Evolutionary conservation across 2,113 vertebrate genomes (phyloP).

Genomic region (Silurus meridionalis): DNA sequence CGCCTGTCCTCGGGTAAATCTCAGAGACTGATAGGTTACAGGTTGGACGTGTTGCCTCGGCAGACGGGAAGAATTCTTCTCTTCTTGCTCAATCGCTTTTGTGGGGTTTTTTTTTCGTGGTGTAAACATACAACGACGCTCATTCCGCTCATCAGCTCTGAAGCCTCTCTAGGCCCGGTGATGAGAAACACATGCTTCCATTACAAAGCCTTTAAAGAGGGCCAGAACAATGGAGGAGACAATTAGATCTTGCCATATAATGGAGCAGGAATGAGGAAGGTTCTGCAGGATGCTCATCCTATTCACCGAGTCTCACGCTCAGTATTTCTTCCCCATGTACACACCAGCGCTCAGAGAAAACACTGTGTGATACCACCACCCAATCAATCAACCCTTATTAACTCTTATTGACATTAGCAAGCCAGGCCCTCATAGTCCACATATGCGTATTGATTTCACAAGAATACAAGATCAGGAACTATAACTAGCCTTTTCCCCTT

Average conservation of each 20-base stretch:
- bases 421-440: slow-evolving; percentile 36
- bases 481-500: background rate
- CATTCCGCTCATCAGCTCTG: slow-evolving; percentile 50
- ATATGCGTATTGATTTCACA: slow-evolving; percentile 46
- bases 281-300: slow-evolving; percentile 22
- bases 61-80: slow-evolving; percentile 32
- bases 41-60: slow-evolving; percentile 32
- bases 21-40: background rate
- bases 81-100: slow-evolving; percentile 48
- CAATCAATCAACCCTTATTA: slow-evolving; percentile 76
- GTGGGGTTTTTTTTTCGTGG: slow-evolving; percentile 26
- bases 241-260: slow-evolving; percentile 36
- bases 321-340: slow-evolving; percentile 20
- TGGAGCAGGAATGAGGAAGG: slow-evolving; percentile 44
- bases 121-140: slow-evolving; percentile 53
- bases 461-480: slow-evolving; percentile 13
- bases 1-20: background rate
- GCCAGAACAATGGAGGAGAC: slow-evolving; percentile 60
- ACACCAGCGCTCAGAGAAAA: slow-evolving; percentile 47
- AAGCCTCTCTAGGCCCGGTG: slow-evolving; percentile 36
- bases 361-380: slow-evolving; percentile 55
- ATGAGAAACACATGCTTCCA: slow-evolving; percentile 62
- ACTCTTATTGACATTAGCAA: slow-evolving; percentile 70
- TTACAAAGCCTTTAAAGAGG: slow-evolving; percentile 60
- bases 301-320: slow-evolving; percentile 10